A percentile compares a stretch with the other conserved stretches of the same genome.
Evolutionary conservation across 2,888 invertebrate species (phyloP).

Genomic region (Emmelina monodactyla): DNA sequence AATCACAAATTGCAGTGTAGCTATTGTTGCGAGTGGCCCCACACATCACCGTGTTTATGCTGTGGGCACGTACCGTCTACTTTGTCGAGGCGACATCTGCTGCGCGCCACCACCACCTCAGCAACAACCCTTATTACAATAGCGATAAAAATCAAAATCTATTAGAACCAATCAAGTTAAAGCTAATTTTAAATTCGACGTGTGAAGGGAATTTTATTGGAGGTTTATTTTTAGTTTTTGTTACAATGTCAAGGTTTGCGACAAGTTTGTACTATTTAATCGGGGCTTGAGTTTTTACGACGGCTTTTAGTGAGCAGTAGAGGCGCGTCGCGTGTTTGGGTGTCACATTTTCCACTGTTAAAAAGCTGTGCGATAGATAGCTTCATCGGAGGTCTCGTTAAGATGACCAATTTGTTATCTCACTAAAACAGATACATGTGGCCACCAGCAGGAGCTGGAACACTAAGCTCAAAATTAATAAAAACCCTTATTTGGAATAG

Average conservation of each 20-base stretch:
- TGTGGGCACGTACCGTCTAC: conserved; percentile 57
- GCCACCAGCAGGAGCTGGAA: conserved; percentile 38
- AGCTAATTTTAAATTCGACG: conserved; percentile 44
- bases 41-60: conserved; percentile 58
- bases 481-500: conserved; percentile 19
- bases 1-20: conserved; percentile 58
- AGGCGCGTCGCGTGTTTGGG: too few relatives aligned
- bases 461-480: conserved; percentile 14
- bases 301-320: too few relatives aligned
- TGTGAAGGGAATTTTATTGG: conserved; percentile 40
- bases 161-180: conserved; percentile 13
- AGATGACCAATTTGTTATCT: conserved; percentile 52
- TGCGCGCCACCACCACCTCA: conserved; percentile 5
- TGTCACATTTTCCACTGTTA: too few relatives aligned
- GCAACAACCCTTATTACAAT: conserved; percentile 2
- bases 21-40: conserved; percentile 57
- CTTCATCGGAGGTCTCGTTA: conserved; percentile 42
- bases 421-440: conserved; percentile 51
- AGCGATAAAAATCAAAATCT: conserved; percentile 21
- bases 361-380: too few relatives aligned
- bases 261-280: conserved; percentile 2
- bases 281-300: conserved; percentile 1
- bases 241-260: conserved; percentile 20
- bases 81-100: conserved; percentile 54
- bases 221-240: conserved; percentile 28